phyloP scores from a whole-genome alignment of 1,140 invertebrate genomes.

The Drosophila kepulauana region DNA sequence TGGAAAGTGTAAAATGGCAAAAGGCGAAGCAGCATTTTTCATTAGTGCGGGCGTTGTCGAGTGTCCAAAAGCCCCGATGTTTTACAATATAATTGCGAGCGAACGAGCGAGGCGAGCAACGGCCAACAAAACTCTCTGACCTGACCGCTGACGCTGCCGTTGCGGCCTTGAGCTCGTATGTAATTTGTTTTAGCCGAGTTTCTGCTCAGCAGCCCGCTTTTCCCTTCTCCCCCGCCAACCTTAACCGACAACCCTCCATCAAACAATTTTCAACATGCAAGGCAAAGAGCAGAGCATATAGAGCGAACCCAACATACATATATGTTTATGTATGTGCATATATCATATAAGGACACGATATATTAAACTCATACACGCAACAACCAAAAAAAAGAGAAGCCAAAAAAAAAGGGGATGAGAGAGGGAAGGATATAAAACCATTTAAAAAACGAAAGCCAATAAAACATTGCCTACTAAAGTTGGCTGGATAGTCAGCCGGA shows the following conservation, averaged over 20 bases:
- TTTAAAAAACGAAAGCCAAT: constrained; percentile 55
- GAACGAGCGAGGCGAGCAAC: constrained; percentile 28
- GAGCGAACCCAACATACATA: constrained; percentile 5
- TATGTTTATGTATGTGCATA: constrained; percentile 31
- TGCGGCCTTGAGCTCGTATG: constrained; percentile 74
- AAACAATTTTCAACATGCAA: constrained; percentile 73
- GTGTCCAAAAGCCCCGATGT: constrained; percentile 43
- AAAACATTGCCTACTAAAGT: constrained; percentile 51
- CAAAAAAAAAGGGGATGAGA: not conserved
- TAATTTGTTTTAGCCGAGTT: constrained; percentile 74
- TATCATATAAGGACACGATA: constrained; percentile 61
- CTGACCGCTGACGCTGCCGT: constrained; percentile 71
- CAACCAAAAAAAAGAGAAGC: constrained; percentile 22
- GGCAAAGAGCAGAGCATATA: constrained; percentile 53
- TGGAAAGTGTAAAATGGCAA: constrained; percentile 20
- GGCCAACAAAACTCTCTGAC: constrained; percentile 60
- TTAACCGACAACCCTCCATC: constrained; percentile 12
- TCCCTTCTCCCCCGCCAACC: not conserved
- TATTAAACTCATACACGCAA: constrained; percentile 72
- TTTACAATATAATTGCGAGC: constrained; percentile 77
- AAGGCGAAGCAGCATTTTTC: constrained; percentile 65
- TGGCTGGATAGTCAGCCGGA: constrained; percentile 18
- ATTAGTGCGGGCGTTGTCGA: constrained; percentile 63
- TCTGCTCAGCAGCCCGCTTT: not conserved
- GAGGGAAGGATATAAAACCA: constrained; percentile 24